Evolutionary conservation across 2,888 invertebrate genomes (phyloP), one percentile per base, ranked within the genome.

Genomic region (Lasioglossum zephyrum): DNA sequence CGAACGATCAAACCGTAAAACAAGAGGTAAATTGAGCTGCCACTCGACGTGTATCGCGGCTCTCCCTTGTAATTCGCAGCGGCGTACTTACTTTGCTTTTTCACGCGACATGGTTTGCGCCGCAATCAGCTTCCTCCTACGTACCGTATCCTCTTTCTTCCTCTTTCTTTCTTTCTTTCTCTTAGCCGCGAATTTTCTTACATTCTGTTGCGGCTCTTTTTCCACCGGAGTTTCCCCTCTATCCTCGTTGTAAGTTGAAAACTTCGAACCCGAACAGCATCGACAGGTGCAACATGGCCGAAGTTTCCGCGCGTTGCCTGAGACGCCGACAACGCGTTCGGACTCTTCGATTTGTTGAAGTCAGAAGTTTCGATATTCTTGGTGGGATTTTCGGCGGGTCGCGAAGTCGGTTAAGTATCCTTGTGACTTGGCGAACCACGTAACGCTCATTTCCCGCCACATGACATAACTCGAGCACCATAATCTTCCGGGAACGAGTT

Each of bases 11-110:
- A 80, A 81, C 77, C 69, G 84, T 83, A 81, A 75, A 87, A 84
- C 85, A 84, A 81, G 85, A 84, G 82, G 90, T 87, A 89, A 89
- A 91, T 91, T 91, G 91, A 91, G 87, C 90, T 91, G 91, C 91
- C 91, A 91, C 83, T 90, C 88, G 85, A 73, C 72, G 85, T 85
- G 88, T 85, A 85, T 81, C 76, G 60, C 60, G 60, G 26, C 26
- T 60, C 75, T 80, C 80, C 72, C 90, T 91, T 87, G 86, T 89
- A 88, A 80, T 88, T 79, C 81, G 66, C 81, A 53, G 83, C 77
- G 82, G 80, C 77, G 66, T 53, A 69, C 63, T 81, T 69, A 70
- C 79, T 80, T 84, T 87, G 80, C 60, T 89, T 89, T 88, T 78
- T 84, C 79, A 70, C 87, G 79, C 79, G 81, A 90, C 85, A 88